Evolutionary conservation across 1,140 invertebrate genomes (phyloP).

Genomic region (Tetramorium simillimum): DNA sequence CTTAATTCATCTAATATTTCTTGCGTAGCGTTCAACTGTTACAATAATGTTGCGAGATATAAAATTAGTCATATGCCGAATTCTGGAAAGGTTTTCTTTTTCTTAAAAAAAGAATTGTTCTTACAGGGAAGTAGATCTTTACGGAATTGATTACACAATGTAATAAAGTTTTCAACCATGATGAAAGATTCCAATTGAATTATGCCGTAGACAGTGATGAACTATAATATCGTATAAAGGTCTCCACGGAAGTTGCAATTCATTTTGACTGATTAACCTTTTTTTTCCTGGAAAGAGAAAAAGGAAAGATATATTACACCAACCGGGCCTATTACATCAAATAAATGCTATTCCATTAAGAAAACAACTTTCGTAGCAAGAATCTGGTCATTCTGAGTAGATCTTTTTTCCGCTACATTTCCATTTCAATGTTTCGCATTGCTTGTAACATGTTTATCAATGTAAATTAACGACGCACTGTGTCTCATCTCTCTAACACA

Average conservation of each 20-base stretch:
- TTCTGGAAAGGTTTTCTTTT: background rate
- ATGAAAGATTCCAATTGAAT: constrained; percentile 86
- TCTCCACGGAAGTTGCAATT: constrained; percentile 94
- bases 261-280: constrained; percentile 91
- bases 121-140: constrained; percentile 83
- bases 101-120: constrained; percentile 58
- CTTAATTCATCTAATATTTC: constrained; percentile 95
- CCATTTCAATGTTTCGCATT: background rate
- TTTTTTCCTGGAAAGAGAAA: constrained; percentile 88
- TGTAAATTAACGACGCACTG: background rate
- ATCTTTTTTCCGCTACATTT: background rate
- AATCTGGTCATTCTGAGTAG: background rate
- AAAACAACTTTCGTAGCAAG: background rate
- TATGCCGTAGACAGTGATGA: constrained; percentile 84
- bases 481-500: background rate
- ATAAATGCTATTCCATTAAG: background rate
- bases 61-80: constrained; percentile 22
- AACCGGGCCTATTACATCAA: background rate
- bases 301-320: background rate
- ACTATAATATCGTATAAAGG: constrained; percentile 91
- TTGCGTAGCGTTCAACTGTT: constrained; percentile 88
- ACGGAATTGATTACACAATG: constrained; percentile 73
- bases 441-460: background rate
- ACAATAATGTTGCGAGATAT: constrained; percentile 61
- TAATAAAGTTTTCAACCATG: constrained; percentile 82